Evolutionary conservation across 2,113 vertebrate species (phyloP), one percentile per base, ranked within the genome.

Genomic region (Nothoprocta pentlandii): DNA sequence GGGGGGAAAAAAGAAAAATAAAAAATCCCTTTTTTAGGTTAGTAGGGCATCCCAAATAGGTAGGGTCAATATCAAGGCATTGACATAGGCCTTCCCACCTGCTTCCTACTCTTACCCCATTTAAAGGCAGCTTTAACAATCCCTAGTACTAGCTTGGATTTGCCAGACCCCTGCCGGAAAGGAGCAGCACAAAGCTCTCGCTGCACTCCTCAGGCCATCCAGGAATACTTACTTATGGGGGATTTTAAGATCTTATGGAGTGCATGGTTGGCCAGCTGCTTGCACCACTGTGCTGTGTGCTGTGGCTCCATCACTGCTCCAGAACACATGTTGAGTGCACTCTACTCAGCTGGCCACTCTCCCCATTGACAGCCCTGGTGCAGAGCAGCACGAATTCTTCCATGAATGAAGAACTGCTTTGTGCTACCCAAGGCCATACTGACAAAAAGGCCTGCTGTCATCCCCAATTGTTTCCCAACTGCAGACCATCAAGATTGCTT

Each of bases 311-410:
- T 69, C 25, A 25, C 14, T 47, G 64, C 64, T 85, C 47, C 59
- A n/a, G 47, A 71, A 62, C 28, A 34, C 25, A 1, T 10, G 44
- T 8, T 10, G 28, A 58, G 32, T 0, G 0, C 2, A n/a, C 44
- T 44, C 58, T 0, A 0, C 67, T 77, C 34, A 6, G 15, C 12
- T 0, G 1, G 47, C 34, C 46, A 3, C 54, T 58, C 28, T 54
- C n/a, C 47, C 47, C 68, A 47, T 44, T 0, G 0, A 80, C 47
- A 5, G 3, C 16, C 25, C 32, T 64, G 63, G 47, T 15, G n/a
- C 47, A 80, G 28, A 12, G 47, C 0, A 0, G 44, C 36, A 70
- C 41, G 69, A 3, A 36, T 53, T 44, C 12, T 16, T 34, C 39
- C 47, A 2, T 4, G 11, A 41, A 71, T 64, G 30, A 9, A 61